phyloP scores from a whole-genome alignment of 2,113 vertebrate genomes.

The Gobiocypris rarus region DNA sequence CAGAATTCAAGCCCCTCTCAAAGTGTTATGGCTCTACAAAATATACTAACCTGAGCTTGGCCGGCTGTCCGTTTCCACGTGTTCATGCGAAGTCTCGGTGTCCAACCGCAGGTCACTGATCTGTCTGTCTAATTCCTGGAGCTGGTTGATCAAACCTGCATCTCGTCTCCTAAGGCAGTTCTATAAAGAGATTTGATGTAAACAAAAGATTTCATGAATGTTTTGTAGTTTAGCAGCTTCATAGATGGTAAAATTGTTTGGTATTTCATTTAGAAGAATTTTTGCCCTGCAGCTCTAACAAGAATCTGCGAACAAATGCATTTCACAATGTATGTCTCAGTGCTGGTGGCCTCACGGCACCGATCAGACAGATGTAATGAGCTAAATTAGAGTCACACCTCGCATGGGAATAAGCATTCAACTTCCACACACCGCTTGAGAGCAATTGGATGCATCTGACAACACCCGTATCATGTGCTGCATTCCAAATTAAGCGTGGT shows the following conservation, averaged over 20 bases:
- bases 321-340: slow-evolving; percentile 39
- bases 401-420: slow-evolving; percentile 34
- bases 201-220: slow-evolving; percentile 4
- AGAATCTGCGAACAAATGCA: slow-evolving; percentile 41
- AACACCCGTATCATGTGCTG: slow-evolving; percentile 60
- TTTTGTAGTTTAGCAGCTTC: background rate
- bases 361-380: slow-evolving; percentile 50
- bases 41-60: slow-evolving; percentile 88
- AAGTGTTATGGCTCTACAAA: background rate
- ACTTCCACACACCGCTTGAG: slow-evolving; percentile 54
- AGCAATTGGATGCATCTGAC: slow-evolving; percentile 56
- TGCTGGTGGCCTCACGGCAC: slow-evolving; percentile 32
- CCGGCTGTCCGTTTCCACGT: slow-evolving; percentile 88
- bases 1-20: background rate
- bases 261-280: background rate
- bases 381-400: slow-evolving; percentile 56
- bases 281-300: slow-evolving; percentile 17
- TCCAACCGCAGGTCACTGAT: slow-evolving; percentile 91
- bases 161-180: slow-evolving; percentile 90
- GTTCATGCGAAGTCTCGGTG: slow-evolving; percentile 82
- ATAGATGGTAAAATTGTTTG: background rate
- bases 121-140: slow-evolving; percentile 92
- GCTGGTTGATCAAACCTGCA: slow-evolving; percentile 85
- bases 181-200: slow-evolving; percentile 67
- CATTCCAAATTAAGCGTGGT: slow-evolving; percentile 59